A percentile compares a stretch with the other conserved stretches of the same genome.
These are phyloP conservation scores for Crotalus horridus DNA, from an alignment of 2,113 vertebrate species.

Conservation along the genomic window DNA sequence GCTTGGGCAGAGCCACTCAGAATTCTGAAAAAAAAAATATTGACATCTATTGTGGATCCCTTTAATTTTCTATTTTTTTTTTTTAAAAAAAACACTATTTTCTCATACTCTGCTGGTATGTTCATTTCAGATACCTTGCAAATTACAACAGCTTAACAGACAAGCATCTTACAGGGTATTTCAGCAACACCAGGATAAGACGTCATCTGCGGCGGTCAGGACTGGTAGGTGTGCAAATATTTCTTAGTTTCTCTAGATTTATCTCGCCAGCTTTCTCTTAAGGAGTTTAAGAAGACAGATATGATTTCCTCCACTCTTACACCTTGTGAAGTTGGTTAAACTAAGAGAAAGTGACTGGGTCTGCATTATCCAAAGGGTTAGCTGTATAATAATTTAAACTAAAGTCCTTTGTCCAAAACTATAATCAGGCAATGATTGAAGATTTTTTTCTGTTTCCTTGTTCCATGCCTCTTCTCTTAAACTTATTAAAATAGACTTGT, in stretches of 20 bases:
- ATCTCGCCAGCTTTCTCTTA: neutral
- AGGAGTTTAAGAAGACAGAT: neutral
- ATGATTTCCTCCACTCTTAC: neutral
- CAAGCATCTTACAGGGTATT: constrained; percentile 88
- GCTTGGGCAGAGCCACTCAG: neutral
- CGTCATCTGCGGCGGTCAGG: constrained; percentile 86
- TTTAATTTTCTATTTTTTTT: neutral
- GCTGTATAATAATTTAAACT: neutral
- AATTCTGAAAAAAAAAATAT: neutral
- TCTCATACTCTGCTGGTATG: neutral
- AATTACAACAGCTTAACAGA: constrained; percentile 93
- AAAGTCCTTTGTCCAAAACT: neutral
- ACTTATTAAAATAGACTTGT: neutral
- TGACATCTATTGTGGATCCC: neutral
- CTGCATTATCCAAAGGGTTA: neutral
- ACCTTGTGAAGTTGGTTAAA: neutral
- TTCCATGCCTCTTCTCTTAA: neutral
- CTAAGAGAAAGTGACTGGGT: neutral
- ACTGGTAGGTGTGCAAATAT: constrained; percentile 74
- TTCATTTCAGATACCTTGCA: constrained; percentile 74
- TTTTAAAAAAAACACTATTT: neutral
- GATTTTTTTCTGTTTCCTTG: neutral
- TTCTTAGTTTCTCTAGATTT: neutral
- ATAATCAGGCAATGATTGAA: neutral
- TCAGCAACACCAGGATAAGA: constrained; percentile 85